Evolutionary conservation across 2,797 vertebrate genomes (phyloP).

Genomic region (Chaetophractus vellerosus): DNA sequence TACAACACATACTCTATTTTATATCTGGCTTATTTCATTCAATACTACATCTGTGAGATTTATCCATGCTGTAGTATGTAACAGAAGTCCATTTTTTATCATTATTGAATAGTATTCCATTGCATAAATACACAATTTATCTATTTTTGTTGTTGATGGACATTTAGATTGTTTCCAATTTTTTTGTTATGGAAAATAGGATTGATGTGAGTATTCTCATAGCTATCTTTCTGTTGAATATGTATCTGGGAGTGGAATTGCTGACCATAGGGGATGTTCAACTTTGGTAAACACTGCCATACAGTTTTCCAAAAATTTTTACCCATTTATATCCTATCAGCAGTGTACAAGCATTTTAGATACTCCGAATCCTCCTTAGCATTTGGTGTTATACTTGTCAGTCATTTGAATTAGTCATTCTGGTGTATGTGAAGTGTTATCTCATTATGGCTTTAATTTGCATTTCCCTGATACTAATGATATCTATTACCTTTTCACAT

Average conservation of each 20-base stretch:
- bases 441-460: not conserved
- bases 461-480: not conserved
- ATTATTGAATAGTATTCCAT: not conserved
- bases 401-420: not conserved
- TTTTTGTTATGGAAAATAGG: not conserved
- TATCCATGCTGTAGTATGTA: not conserved
- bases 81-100: not conserved
- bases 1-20: not conserved
- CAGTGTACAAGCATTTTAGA: not conserved
- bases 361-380: not conserved
- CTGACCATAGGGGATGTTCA: accelerated
- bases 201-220: not conserved
- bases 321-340: not conserved
- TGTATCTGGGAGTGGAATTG: not conserved
- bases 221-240: not conserved
- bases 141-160: not conserved
- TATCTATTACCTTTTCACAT: not conserved
- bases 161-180: not conserved
- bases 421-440: not conserved
- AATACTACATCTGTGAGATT: not conserved
- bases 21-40: not conserved
- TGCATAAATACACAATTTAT: not conserved
- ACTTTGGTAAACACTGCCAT: not conserved
- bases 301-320: not conserved
- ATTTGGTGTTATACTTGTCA: not conserved